Base-by-base conservation (phyloP, 2,888 invertebrate genomes). In the Drosophila tanythrix region DNA sequence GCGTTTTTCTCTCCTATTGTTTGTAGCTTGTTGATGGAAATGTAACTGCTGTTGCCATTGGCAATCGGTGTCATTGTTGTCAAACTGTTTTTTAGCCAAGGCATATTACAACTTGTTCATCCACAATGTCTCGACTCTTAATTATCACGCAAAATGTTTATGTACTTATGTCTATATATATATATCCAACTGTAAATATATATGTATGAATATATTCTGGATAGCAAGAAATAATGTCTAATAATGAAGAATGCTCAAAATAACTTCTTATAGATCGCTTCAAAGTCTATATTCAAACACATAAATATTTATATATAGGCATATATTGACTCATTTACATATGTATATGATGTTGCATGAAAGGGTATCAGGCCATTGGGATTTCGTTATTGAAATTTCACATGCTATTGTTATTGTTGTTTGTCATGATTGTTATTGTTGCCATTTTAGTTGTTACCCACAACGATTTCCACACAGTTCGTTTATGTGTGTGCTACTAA, bases 401-500 rank as follows among this genome's bases (percentile, higher is more conserved):
- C 15, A 1, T 25, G 21, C 2, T 25, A 15, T 46, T 57, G 56
- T 64, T 48, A 27, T 38, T 51, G 60, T 33, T 70, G 48, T 56
- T 51, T 50, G 38, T 38, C 43, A 29, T 71, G 35, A 63, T 78
- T 61, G 79, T 56, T 67, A 52, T 76, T 67, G 56, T 66, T 66
- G 46, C 60, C 60, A 56, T 62, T 77, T 66, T 59, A 43, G 40
- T 27, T 38, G 27, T 36, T 53, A 50, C 15, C 36, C 43, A 51
- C 62, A 55, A 55, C 48, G 46, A n/a, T 71, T 70, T 56, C 38
- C 40, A 29, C 58, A 64, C 56, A 61, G 56, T 69, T 75, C 57
- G 55, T 7, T 25, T 55, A 25, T 77, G 43, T 77, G 43, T 62
- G 38, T 56, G 51, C 52, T 29, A 43, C 59, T 25, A 40, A 59